phyloP scores from a whole-genome alignment of 2,797 vertebrate genomes.

The Monodelphis domestica region DNA sequence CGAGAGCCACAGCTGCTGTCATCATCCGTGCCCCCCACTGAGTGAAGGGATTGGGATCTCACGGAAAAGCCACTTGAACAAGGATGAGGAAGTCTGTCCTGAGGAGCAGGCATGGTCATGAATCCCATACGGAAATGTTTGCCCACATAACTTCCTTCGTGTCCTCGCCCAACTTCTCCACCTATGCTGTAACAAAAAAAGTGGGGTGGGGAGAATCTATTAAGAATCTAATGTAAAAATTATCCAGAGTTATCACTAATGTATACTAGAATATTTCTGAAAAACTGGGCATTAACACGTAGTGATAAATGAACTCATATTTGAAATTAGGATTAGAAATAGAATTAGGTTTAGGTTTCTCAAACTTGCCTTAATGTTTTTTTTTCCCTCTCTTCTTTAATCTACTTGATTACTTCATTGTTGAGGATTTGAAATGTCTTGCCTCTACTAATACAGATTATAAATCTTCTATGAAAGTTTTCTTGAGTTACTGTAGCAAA shows the following conservation, averaged over 20 bases:
- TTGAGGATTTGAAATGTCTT: not conserved
- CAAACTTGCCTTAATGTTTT: no score
- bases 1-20: conserved; percentile 94
- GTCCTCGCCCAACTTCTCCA: conserved; percentile 91
- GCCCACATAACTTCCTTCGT: conserved; percentile 90
- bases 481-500: not conserved
- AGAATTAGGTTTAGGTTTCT: not conserved
- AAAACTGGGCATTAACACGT: not conserved
- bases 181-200: conserved; percentile 89
- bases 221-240: not conserved
- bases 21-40: conserved; percentile 95
- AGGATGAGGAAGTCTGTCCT: conserved; percentile 92
- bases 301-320: not conserved
- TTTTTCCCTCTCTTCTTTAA: not conserved
- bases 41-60: conserved; percentile 97
- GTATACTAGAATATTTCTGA: no score
- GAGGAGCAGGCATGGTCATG: conserved; percentile 96
- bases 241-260: not conserved
- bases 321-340: not conserved
- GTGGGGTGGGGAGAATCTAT: not conserved
- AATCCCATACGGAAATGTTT: conserved; percentile 98
- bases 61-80: conserved; percentile 94
- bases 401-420: not conserved
- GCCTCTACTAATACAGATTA: not conserved
- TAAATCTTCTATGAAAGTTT: not conserved